A percentile compares a stretch with the other conserved stretches of the same genome.
phyloP scores from a whole-genome alignment of 2,888 invertebrate species.

The Pyrrhosoma nymphula region DNA sequence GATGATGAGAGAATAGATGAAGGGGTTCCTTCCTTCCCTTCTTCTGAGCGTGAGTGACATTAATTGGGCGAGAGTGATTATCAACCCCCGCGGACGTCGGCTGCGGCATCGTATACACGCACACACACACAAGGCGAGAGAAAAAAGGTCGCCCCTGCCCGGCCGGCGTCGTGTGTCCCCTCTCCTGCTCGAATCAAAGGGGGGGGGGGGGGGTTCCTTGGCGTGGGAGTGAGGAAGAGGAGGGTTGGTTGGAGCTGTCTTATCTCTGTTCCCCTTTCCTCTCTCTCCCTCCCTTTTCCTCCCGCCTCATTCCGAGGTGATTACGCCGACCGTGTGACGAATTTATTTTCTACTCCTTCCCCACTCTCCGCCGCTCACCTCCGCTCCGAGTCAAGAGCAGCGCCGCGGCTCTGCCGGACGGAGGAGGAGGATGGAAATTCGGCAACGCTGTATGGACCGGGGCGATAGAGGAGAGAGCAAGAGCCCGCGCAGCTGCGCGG shows the following conservation, averaged over 20 bases:
- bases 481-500: constrained; percentile 7
- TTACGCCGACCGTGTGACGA: constrained; percentile 1
- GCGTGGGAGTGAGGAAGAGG: background rate
- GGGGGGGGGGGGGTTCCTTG: background rate
- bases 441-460: constrained; percentile 27
- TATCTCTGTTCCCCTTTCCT: background rate
- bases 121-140: background rate
- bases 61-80: constrained; percentile 11
- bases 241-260: background rate
- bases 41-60: constrained; percentile 6
- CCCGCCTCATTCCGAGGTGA: constrained; percentile 30
- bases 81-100: constrained; percentile 26
- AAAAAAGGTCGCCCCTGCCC: too few species aligned
- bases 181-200: too few species aligned
- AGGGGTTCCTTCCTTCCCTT: too few species aligned
- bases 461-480: background rate
- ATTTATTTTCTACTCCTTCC: constrained; percentile 9
- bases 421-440: too few species aligned
- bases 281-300: background rate
- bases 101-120: background rate
- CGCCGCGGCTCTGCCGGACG: background rate
- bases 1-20: too few species aligned
- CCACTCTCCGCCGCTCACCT: background rate
- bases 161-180: too few species aligned
- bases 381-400: background rate